phyloP scores from a whole-genome alignment of 2,888 invertebrate species.

The Dichetophora obliterata region DNA sequence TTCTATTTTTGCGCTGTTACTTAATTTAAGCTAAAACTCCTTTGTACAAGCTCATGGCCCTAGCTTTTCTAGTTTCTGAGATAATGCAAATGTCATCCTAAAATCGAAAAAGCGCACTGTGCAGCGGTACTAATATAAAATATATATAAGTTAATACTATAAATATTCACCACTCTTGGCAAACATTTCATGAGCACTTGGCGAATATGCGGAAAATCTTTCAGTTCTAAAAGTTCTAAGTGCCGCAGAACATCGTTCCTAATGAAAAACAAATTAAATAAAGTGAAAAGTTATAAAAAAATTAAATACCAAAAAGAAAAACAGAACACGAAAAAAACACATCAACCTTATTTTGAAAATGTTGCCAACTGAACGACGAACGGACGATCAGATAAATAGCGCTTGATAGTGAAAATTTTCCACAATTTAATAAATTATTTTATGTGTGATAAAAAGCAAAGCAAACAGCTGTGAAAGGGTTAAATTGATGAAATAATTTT shows the following conservation, averaged over 20 bases:
- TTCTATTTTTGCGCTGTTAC: too few relatives aligned
- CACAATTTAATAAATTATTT: constrained; percentile 26
- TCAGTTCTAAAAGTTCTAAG: constrained; percentile 53
- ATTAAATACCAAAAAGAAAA: constrained; percentile 31
- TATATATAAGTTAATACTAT: too few relatives aligned
- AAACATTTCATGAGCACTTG: neutral
- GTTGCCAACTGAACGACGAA: neutral
- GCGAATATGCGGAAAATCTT: constrained; percentile 28
- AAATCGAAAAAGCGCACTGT: too few relatives aligned
- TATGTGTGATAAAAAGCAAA: constrained; percentile 16
- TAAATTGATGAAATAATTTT: constrained; percentile 2
- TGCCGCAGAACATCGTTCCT: constrained; percentile 48
- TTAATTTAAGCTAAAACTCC: too few relatives aligned
- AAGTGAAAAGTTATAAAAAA: constrained; percentile 28
- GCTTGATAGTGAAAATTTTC: too few relatives aligned
- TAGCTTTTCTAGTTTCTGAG: too few relatives aligned
- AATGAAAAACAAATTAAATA: neutral
- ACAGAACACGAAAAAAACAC: neutral
- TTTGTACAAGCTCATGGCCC: too few relatives aligned
- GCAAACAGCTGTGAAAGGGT: constrained; percentile 23
- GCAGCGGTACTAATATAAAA: too few relatives aligned
- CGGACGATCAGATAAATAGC: too few relatives aligned
- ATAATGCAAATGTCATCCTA: too few relatives aligned
- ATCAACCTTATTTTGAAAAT: constrained; percentile 15
- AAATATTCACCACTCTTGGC: neutral